Evolutionary conservation across 2,888 invertebrate species (phyloP), one percentile per base, ranked within the genome.

Genomic region (Cylindroiulus punctatus): DNA sequence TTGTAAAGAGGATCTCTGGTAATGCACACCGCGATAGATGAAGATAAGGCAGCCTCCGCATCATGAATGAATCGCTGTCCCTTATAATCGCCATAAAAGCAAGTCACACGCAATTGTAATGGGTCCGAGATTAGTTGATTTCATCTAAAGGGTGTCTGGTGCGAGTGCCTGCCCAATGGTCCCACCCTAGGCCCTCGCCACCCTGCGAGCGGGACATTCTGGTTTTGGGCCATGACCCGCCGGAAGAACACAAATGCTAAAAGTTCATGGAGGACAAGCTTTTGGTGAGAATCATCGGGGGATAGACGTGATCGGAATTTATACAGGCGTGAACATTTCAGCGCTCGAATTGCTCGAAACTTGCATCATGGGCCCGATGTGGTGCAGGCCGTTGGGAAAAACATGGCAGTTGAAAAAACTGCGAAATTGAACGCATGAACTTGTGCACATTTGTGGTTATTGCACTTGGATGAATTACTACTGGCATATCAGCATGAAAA

Each of bases 1-100:
- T 42, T 83, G 42, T 44, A 83, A 83, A 83, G 83, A 83, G 83
- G 44, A 83, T 83, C 40, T 83, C 83, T 44, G 44, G 83, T 83
- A 83, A 83, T 83, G 42, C 44, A 83, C 44, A 83, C 83, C 83
- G 44, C 44, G 26, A 26, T 40, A 83, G 83, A 83, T 83, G 83
- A 42, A 83, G 83, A 83, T 83, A 83, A 83, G 83, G 44, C 83
- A 83, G 44, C 42, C 83, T 44, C 83, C 26, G 40, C 83, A 83
- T 42, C 83, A 83, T 40, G 83, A 83, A 83, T 83, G 83, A 83
- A 83, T 83, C 42, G 83, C 83, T 83, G 83, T 83, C 83, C 83
- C 44, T 83, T 83, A 83, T 40, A 83, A 83, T 40, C 42, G 83
- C 83, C 83, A 42, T 40, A 83, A 83, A 83, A 83, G 83, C 83